Conservation (phyloP, 2,113 vertebrate species). For the Caranx ignobilis region DNA sequence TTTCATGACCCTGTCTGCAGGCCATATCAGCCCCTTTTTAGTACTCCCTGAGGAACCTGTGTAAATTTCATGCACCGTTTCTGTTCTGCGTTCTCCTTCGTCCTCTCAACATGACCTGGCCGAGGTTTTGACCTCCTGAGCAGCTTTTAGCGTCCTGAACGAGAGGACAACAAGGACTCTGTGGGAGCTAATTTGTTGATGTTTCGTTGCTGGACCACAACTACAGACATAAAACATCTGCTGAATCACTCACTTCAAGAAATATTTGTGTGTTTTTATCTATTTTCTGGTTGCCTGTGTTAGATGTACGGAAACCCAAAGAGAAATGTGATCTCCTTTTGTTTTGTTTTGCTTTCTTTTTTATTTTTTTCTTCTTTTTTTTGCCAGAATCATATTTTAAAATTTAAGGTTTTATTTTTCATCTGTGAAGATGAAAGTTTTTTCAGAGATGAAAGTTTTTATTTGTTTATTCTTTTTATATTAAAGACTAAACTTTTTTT, state of each 20-base stretch:
- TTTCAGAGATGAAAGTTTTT: no score
- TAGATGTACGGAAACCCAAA: no score
- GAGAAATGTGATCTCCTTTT: no score
- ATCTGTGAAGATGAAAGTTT: no score
- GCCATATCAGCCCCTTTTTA: constrained; percentile 3
- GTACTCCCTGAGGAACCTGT: constrained; percentile 4
- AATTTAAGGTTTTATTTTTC: no score
- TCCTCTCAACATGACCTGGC: neutral
- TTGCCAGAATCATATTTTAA: no score
- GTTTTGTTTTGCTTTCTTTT: no score
- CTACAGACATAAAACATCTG: constrained; percentile 26
- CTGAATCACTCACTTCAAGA: neutral
- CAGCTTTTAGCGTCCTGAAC: neutral
- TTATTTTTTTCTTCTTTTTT: no score
- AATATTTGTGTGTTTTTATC: neutral
- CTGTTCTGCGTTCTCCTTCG: no score
- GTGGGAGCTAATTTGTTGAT: neutral
- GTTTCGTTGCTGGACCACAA: no score
- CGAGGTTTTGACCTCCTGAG: neutral
- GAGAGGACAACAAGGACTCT: neutral
- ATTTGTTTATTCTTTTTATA: no score
- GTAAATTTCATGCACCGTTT: neutral
- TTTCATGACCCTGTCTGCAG: neutral
- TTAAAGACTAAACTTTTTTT: no score
- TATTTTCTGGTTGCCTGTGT: neutral